Evolutionary conservation across 2,797 vertebrate genomes (phyloP).

Genomic region (Oryzias sinensis): DNA sequence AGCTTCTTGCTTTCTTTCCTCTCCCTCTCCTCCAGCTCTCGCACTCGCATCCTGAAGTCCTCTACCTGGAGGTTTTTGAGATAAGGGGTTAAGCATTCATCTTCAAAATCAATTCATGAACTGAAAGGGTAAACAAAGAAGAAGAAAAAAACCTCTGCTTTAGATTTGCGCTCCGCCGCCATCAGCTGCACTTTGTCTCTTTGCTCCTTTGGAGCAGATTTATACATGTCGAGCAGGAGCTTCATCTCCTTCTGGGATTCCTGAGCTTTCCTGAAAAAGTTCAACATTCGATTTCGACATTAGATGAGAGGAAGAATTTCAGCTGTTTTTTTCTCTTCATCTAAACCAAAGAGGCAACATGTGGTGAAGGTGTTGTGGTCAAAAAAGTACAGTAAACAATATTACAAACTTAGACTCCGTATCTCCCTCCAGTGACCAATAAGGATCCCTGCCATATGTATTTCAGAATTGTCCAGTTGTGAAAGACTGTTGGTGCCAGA

Average conservation of each 20-base stretch:
- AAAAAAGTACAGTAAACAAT: too few species aligned
- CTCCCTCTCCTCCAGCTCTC: constrained; percentile 90
- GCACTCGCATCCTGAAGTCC: constrained; percentile 83
- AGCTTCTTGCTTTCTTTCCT: constrained; percentile 91
- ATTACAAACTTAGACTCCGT: too few species aligned
- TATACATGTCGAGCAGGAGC: constrained; percentile 92
- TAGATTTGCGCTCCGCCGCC: constrained; percentile 92
- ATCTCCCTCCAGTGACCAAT: too few species aligned
- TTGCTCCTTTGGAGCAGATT: constrained; percentile 93
- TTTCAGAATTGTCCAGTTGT: too few species aligned
- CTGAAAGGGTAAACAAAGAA: too few species aligned
- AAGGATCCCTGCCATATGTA: too few species aligned
- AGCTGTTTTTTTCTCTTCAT: too few species aligned
- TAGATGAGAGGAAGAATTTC: too few species aligned
- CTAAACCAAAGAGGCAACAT: too few species aligned
- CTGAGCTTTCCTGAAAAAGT: constrained; percentile 85
- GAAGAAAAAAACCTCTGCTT: constrained; percentile 82
- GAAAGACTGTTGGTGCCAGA: too few species aligned
- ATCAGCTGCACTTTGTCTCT: constrained; percentile 95
- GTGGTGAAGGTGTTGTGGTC: too few species aligned
- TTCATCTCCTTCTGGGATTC: constrained; percentile 98
- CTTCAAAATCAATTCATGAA: neutral
- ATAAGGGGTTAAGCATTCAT: neutral
- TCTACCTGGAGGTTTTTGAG: constrained; percentile 77
- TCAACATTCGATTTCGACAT: too few species aligned